Evolutionary conservation across 2,113 vertebrate species (phyloP), one percentile per base, ranked within the genome.

Genomic region (Asarcornis scutulata): DNA sequence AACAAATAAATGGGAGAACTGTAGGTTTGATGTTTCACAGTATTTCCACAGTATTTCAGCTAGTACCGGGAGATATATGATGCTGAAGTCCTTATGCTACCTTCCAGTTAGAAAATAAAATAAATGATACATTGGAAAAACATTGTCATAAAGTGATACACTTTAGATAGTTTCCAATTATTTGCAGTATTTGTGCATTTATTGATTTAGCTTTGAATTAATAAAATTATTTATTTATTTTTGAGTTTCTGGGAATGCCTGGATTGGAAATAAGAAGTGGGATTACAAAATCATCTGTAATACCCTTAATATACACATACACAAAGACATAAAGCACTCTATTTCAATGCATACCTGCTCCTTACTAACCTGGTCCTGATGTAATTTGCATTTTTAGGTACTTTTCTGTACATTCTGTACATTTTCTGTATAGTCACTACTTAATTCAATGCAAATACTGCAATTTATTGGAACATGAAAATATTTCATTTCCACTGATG

Each of bases 1-100:
- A 90, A 83, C 62, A 97, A 97, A 83, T 81, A 97, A 97, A 83
- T 81, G 62, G 91, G 76, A 93, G 64, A 88, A 86, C 32, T 72
- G 26, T 58, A 94, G 72, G 60, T 93, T 94, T 80, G 56, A 88
- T 42, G 48, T 97, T 94, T 92, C 77, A 91, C 53, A 93, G 62
- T 73, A 55, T 68, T 96, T 96, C 63, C 89, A 60, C 29, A 88
- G 63, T 72, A 50, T 23, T 46, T 46, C 48, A 50, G 92, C 60
- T 36, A 42, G 42, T 86, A 46, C 18, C 17, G 18, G 44, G 44
- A 36, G 91, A 50, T 40, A 62, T 86, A 66, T 62, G 86, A 60
- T 88, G 83, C 53, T 72, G 89, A 82, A 75, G 55, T 79, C 81
- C 64, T 89, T 91, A 86, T 48, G 59, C 87, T 89, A 91, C 66